Evolutionary conservation across 2,797 vertebrate genomes (phyloP).

Genomic region (Gymnodraco acuticeps): DNA sequence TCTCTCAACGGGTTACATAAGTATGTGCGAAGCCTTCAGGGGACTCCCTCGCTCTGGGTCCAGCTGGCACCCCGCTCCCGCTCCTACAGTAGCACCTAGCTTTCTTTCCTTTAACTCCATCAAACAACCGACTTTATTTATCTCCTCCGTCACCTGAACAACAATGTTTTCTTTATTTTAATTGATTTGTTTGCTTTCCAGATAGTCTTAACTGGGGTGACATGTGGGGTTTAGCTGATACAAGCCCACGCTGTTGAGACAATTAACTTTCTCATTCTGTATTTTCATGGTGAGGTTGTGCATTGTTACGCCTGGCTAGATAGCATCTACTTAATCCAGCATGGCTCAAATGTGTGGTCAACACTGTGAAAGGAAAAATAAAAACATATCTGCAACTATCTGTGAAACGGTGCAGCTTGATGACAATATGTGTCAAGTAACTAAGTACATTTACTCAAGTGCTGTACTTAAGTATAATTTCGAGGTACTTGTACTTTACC

Average conservation of each 20-base stretch:
- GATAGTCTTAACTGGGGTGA: slow-evolving; percentile 57
- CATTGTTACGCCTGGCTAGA: slow-evolving; percentile 48
- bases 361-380: slow-evolving; percentile 32
- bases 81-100: slow-evolving; percentile 20
- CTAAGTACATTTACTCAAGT: too few species aligned
- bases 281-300: slow-evolving; percentile 67
- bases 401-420: slow-evolving; percentile 26
- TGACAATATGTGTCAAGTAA: too few species aligned
- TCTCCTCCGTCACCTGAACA: slow-evolving; percentile 39
- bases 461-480: too few species aligned
- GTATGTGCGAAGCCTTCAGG: slow-evolving; percentile 62
- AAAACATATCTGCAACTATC: slow-evolving; percentile 48
- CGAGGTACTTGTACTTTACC: too few species aligned
- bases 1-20: slow-evolving; percentile 70
- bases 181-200: slow-evolving; percentile 65
- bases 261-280: slow-evolving; percentile 53
- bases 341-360: slow-evolving; percentile 51
- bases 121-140: slow-evolving; percentile 55
- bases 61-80: slow-evolving; percentile 61
- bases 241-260: slow-evolving; percentile 39
- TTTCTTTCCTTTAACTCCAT: slow-evolving; percentile 55
- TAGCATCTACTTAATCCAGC: slow-evolving; percentile 51
- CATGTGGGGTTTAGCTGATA: slow-evolving; percentile 55
- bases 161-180: slow-evolving; percentile 50
- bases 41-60: slow-evolving; percentile 55